A percentile compares a stretch with the other conserved stretches of the same genome.
Conservation (phyloP, 1,140 invertebrate genomes). For the Centruroides vittatus region DNA sequence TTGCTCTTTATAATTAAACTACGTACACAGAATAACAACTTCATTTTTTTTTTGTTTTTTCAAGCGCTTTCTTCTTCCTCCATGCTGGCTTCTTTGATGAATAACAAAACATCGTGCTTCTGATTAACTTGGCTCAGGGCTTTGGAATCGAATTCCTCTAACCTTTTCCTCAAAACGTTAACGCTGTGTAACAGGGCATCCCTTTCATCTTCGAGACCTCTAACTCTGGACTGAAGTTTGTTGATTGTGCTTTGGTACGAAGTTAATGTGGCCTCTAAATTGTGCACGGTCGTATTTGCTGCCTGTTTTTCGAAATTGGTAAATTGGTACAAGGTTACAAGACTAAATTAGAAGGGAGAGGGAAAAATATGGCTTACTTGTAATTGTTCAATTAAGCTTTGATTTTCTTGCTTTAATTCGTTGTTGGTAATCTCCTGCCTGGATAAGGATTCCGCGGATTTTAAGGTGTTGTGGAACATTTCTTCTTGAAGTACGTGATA, state of each 20-base stretch:
- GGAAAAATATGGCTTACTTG: neutral
- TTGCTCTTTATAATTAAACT: too few species aligned
- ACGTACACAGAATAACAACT: too few species aligned
- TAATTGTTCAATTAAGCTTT: conserved; percentile 9
- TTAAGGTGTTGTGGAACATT: conserved; percentile 34
- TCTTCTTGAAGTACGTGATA: conserved; percentile 90
- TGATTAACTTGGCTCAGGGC: too few species aligned
- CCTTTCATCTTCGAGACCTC: conserved; percentile 16
- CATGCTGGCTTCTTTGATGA: too few species aligned
- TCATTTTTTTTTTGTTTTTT: too few species aligned
- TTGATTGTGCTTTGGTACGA: conserved; percentile 17
- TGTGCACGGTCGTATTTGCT: conserved; percentile 14
- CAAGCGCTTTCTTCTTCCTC: too few species aligned
- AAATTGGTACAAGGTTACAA: neutral
- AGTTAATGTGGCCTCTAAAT: conserved; percentile 15
- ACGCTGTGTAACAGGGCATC: conserved; percentile 18
- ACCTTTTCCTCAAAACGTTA: conserved; percentile 13
- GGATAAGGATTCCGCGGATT: neutral
- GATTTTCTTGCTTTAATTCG: conserved; percentile 11
- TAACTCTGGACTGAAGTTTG: conserved; percentile 14
- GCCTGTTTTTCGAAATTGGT: conserved; percentile 2
- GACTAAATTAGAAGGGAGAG: neutral
- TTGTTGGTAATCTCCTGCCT: conserved; percentile 9
- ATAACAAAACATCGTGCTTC: too few species aligned
- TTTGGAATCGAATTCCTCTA: conserved; percentile 2